phyloP scores from a whole-genome alignment of 2,888 invertebrate species.

The Clanis bilineata region DNA sequence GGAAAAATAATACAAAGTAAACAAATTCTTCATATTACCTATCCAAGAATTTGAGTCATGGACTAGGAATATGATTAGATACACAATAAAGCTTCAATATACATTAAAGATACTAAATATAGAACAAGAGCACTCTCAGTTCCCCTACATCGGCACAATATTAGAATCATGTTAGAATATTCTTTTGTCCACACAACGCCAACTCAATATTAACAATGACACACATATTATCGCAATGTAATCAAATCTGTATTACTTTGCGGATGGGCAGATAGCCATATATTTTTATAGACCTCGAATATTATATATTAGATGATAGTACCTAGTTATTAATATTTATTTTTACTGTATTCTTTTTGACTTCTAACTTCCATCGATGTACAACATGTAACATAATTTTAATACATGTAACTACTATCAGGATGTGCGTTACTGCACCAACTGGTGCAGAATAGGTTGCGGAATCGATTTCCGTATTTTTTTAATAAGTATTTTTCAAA shows the following conservation, averaged over 20 bases:
- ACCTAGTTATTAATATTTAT: not conserved
- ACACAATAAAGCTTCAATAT: not conserved
- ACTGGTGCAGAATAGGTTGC: too few relatives aligned
- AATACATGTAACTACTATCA: too few relatives aligned
- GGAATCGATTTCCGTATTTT: too few relatives aligned
- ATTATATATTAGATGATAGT: not conserved
- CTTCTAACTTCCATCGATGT: too few relatives aligned
- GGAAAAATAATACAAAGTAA: too few relatives aligned
- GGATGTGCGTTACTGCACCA: too few relatives aligned
- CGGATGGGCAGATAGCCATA: constrained; percentile 11
- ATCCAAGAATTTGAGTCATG: too few relatives aligned
- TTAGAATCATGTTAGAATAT: not conserved
- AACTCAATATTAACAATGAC: constrained; percentile 7
- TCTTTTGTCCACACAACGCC: not conserved
- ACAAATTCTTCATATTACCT: too few relatives aligned
- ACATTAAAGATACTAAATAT: not conserved
- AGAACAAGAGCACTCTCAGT: not conserved
- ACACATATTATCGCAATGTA: constrained; percentile 17
- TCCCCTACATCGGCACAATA: not conserved
- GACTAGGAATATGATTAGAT: too few relatives aligned
- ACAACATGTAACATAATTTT: too few relatives aligned
- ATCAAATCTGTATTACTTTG: constrained; percentile 22
- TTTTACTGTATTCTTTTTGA: too few relatives aligned
- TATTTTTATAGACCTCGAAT: not conserved
- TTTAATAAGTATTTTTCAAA: too few relatives aligned